Base-by-base conservation (phyloP, 1,140 invertebrate genomes). In the Caenorhabditis remanei region DNA sequence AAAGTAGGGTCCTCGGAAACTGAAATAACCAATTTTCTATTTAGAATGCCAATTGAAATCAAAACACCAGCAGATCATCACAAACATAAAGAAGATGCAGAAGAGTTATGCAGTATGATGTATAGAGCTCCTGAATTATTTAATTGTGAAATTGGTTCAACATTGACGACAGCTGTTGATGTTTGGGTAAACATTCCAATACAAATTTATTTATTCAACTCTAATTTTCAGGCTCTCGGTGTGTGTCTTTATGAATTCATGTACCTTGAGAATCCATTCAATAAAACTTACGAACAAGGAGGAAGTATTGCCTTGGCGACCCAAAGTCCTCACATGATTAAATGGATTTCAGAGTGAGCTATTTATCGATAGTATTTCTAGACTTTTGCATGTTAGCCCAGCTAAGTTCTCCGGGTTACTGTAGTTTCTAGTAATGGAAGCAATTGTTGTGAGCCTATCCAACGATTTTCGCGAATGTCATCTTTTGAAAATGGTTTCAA, bases 61-160 rank as follows among this genome's bases (percentile, higher is more conserved):
- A 83, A 43, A 24, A 63, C 65, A n/a, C 41, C 82, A 24, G 21
- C 43, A 46, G 56, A 84, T 32, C 53, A 79, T 79, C 85, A 88
- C 90, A 93, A 94, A 75, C 91, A 97, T 21, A 95, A 96, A 93
- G 96, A 97, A 92, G 92, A 95, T 75, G 96, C 96, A 9, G 95
- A 95, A 84, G 96, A 97, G 93, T 94, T 95, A 88, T 96, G 96
- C 93, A 96, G 96, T 32, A 97, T 97, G 95, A 95, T 96, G 14
- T 97, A 96, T 91, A 94, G 96, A 91, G 96, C 96, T 24, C 96
- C 96, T 21, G 96, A 97, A 93, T 93, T 97, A 46, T 97, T 97
- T 91, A 95, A 96, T 90, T 96, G 97, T 55, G 95, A 96, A 93
- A 95, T 95, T 86, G 95, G 95, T 90, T 95, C 95, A 91, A 95